Percentiles rank a stretch among this genome's conserved stretches.
These are phyloP conservation scores for Pararge aegeria DNA, from an alignment of 1,140 invertebrate species.

Conservation along the genomic window DNA sequence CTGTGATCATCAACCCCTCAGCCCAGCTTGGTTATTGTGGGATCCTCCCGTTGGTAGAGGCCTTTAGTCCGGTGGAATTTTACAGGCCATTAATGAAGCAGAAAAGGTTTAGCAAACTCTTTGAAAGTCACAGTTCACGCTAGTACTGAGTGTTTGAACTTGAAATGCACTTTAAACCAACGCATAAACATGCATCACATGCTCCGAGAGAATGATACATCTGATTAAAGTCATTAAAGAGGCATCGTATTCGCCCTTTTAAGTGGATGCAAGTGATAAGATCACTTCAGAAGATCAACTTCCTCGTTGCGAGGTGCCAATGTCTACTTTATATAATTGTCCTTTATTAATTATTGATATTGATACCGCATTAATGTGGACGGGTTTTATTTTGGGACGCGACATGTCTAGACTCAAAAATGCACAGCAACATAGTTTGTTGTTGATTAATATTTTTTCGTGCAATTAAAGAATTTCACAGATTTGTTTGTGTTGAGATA, in stretches of 20 bases:
- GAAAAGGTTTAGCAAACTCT: too few relatives aligned
- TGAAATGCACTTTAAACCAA: not conserved
- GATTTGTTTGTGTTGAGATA: too few relatives aligned
- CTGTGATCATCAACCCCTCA: too few relatives aligned
- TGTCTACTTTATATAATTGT: slow-evolving; percentile 14
- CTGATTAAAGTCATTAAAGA: slow-evolving; percentile 1
- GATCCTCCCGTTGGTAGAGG: too few relatives aligned
- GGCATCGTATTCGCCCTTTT: not conserved
- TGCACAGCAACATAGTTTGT: not conserved
- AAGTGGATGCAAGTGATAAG: slow-evolving; percentile 1
- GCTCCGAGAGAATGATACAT: not conserved
- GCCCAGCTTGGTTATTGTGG: too few relatives aligned
- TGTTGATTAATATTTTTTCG: not conserved
- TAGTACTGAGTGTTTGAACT: not conserved
- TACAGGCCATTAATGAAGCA: too few relatives aligned
- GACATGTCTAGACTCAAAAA: slow-evolving; percentile 12
- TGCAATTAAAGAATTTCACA: too few relatives aligned
- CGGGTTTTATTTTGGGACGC: not conserved
- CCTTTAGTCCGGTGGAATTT: too few relatives aligned
- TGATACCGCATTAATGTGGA: slow-evolving; percentile 12
- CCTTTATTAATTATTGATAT: slow-evolving; percentile 13
- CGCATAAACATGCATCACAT: not conserved
- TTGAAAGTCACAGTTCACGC: not conserved
- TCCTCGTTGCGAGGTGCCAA: slow-evolving; percentile 3
- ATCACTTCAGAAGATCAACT: not conserved